Percentiles rank a stretch among this genome's conserved stretches.
phyloP scores from a whole-genome alignment of 2,888 invertebrate species.

The Polydrusus pterygomalis region DNA sequence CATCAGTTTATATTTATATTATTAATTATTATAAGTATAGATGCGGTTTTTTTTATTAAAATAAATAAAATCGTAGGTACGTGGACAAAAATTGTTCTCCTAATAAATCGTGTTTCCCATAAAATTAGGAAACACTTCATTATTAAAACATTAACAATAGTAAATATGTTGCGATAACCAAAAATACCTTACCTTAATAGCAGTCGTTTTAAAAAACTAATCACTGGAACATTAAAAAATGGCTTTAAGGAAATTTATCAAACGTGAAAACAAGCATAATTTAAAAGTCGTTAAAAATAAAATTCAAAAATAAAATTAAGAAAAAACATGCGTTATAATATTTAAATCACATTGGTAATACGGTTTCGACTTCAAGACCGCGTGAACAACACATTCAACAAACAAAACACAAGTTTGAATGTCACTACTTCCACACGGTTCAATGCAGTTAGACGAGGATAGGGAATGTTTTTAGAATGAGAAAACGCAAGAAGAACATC shows the following conservation, averaged over 20 bases:
- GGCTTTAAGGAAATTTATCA: no score
- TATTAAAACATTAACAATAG: no score
- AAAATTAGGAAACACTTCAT: no score
- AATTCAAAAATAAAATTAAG: conserved; percentile 11
- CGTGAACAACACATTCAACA: conserved; percentile 31
- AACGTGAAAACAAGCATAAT: background rate
- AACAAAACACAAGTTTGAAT: conserved; percentile 40
- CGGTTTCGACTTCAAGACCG: conserved; percentile 25
- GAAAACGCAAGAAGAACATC: background rate
- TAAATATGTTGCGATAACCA: no score
- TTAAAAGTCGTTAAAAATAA: background rate
- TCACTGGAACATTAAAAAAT: background rate
- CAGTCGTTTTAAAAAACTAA: background rate
- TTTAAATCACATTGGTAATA: conserved; percentile 30
- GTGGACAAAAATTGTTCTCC: no score
- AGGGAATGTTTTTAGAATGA: conserved; percentile 13
- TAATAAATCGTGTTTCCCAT: no score
- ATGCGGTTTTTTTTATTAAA: no score
- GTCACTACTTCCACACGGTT: conserved; percentile 43
- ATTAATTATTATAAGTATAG: no score
- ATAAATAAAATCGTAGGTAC: no score
- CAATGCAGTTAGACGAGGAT: conserved; percentile 31
- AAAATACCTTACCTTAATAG: no score
- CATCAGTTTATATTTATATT: no score
- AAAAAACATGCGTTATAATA: conserved; percentile 9